Base-by-base conservation (phyloP, 2,888 invertebrate genomes). In the Netelia inedita region DNA sequence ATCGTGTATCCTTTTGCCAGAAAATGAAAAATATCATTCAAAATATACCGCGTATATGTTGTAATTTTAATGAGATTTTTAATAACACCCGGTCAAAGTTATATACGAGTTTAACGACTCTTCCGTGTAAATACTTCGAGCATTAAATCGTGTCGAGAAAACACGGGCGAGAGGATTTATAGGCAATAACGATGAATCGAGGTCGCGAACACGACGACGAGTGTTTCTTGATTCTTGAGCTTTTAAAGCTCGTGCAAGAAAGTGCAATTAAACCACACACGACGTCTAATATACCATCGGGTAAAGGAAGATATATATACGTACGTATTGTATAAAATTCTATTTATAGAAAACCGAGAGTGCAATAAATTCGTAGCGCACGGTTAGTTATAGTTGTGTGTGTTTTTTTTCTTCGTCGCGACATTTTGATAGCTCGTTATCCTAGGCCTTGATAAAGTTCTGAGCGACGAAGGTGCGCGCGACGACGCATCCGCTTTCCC, bases 141-240 rank as follows among this genome's bases (percentile, higher is more conserved):
- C 81, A 82, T 61, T 82, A 75, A 35, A 82, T 71, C 75, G 75
- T 57, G 68, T 41, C 68, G 59, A 59, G 73, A 68, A 59, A 61
- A 11, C 14, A 59, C 35, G 21, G 14, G 78, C 59, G 53, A 19
- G n/a, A 73, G 73, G 73, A 82, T 82, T 79, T 82, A 78, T 78
- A 61, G 78, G 82, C 68, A 50, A 78, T 82, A 78, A 79, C 59
- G 72, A 73, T 16, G 78, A 68, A 73, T 82, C 78, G 73, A 82
- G 82, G 82, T 66, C 82, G 72, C 66, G 1, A 41, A 57, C 21
- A 71, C 61, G 68, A 59, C 68, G 66, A 43, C 41, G 41, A 57
- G 19, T 55, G 74, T 74, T 81, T 73, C 74, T 81, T 61, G 76
- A 59, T 28, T 68, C 23, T 46, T 11, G 21, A 23, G n/a, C 41